Conservation (phyloP, 2,888 invertebrate species). For the Heterodera filipjevi region DNA sequence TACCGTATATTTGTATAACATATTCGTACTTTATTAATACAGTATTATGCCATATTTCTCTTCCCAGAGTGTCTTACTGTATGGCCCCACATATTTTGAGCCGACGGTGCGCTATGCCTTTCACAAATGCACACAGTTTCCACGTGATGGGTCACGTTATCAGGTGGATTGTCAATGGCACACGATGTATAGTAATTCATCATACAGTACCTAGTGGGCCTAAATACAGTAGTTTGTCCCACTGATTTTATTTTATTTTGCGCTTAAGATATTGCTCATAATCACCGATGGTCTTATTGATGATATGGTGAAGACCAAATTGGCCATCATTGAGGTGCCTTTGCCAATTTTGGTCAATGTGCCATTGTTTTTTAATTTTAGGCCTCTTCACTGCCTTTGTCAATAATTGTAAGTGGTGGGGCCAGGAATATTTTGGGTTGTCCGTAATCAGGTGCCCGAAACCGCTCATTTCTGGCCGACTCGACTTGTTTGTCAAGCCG, state of each 20-base stretch:
- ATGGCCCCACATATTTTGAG: constrained; percentile 72
- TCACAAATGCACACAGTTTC: constrained; percentile 46
- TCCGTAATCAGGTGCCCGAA: too few species aligned
- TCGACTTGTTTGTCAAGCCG: too few species aligned
- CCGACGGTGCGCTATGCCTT: constrained; percentile 70
- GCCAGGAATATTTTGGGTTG: too few species aligned
- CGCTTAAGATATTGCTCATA: constrained; percentile 69
- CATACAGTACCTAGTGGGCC: too few species aligned
- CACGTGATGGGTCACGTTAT: constrained; percentile 45
- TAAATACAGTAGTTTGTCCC: too few species aligned
- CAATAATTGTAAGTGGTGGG: constrained; percentile 68
- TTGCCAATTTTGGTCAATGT: neutral
- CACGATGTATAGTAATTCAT: too few species aligned
- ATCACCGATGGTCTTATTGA: constrained; percentile 72
- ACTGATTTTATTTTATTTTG: too few species aligned
- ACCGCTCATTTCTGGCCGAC: too few species aligned
- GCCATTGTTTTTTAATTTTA: constrained; percentile 49
- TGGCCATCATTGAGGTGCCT: constrained; percentile 65
- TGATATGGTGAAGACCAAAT: constrained; percentile 71
- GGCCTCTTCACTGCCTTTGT: constrained; percentile 71
- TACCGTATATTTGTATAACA: too few species aligned
- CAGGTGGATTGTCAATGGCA: constrained; percentile 35
- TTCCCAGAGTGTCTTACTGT: constrained; percentile 60
- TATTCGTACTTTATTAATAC: too few species aligned
- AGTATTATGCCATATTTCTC: neutral